phyloP scores from a whole-genome alignment of 2,888 invertebrate genomes.

The Drosophila atroscutellata region DNA sequence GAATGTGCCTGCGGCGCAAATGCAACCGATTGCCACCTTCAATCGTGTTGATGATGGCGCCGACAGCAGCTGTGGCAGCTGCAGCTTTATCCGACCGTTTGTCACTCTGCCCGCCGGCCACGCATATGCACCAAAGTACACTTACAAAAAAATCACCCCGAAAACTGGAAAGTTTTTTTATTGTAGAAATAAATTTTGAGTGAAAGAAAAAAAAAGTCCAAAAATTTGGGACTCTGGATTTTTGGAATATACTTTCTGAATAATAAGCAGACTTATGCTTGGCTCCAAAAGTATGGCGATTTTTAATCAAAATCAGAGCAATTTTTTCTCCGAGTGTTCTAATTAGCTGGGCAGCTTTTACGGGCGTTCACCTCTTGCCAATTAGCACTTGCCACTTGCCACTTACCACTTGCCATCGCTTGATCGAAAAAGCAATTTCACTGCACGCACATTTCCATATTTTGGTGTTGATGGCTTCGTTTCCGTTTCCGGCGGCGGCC shows the following conservation, averaged over 20 bases:
- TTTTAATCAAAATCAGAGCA: neutral
- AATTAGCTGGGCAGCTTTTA: conserved; percentile 30
- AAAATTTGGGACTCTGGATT: neutral
- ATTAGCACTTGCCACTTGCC: neutral
- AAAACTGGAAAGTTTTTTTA: neutral
- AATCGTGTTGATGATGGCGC: conserved; percentile 7
- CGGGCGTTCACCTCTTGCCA: neutral
- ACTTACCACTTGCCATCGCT: neutral
- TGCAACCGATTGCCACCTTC: conserved; percentile 1
- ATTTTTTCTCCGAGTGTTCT: conserved; percentile 7
- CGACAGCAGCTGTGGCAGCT: neutral
- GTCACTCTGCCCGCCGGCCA: neutral
- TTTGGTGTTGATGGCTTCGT: conserved; percentile 23
- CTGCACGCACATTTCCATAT: conserved; percentile 67
- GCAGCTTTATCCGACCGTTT: conserved; percentile 39
- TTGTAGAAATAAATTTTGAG: too few species aligned
- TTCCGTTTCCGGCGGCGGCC: conserved; percentile 48
- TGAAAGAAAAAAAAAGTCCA: too few species aligned
- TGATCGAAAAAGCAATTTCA: conserved; percentile 52
- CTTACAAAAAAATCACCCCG: neutral
- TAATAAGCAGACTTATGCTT: neutral
- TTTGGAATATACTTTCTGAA: neutral
- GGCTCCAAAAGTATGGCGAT: neutral
- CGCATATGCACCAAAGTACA: neutral
- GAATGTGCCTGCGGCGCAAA: conserved; percentile 16